phyloP scores from a whole-genome alignment of 2,888 invertebrate genomes.

The Agriopis marginaria region DNA sequence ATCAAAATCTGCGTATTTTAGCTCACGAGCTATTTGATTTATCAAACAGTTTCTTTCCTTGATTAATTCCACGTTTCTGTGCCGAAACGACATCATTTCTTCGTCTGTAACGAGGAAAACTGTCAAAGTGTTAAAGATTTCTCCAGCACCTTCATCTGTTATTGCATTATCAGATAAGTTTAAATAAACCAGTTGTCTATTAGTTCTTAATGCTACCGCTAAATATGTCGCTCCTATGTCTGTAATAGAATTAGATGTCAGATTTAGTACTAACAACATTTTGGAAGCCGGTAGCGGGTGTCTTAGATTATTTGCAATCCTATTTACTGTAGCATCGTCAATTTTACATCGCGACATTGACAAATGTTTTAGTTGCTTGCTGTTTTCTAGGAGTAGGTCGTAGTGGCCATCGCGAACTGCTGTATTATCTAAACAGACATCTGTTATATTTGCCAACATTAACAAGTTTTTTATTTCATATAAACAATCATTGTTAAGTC shows the following conservation, averaged over 20 bases:
- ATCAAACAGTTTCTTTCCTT: background rate
- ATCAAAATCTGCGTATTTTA: conserved; percentile 8
- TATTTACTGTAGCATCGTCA: conserved; percentile 8
- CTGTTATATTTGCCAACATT: background rate
- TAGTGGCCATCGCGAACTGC: background rate
- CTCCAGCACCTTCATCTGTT: conserved; percentile 14
- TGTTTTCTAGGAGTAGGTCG: conserved; percentile 10
- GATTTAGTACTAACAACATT: conserved; percentile 7
- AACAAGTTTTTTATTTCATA: conserved; percentile 14
- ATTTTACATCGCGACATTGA: conserved; percentile 26
- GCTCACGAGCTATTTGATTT: conserved; percentile 2
- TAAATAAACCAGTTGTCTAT: conserved; percentile 22
- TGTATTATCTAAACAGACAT: conserved; percentile 25
- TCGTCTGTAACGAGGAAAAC: conserved; percentile 5
- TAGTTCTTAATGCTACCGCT: conserved; percentile 55
- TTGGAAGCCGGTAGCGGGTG: conserved; percentile 7
- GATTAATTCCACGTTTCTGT: background rate
- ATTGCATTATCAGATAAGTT: conserved; percentile 24
- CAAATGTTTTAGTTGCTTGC: background rate
- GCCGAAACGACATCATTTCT: conserved; percentile 5
- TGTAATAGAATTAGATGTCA: conserved; percentile 63
- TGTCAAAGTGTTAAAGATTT: conserved; percentile 11
- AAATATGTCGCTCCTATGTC: conserved; percentile 59
- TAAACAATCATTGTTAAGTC: conserved; percentile 42
- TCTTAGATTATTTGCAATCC: conserved; percentile 5